phyloP scores from a whole-genome alignment of 2,888 invertebrate genomes.

The Metacarcinus magister region DNA sequence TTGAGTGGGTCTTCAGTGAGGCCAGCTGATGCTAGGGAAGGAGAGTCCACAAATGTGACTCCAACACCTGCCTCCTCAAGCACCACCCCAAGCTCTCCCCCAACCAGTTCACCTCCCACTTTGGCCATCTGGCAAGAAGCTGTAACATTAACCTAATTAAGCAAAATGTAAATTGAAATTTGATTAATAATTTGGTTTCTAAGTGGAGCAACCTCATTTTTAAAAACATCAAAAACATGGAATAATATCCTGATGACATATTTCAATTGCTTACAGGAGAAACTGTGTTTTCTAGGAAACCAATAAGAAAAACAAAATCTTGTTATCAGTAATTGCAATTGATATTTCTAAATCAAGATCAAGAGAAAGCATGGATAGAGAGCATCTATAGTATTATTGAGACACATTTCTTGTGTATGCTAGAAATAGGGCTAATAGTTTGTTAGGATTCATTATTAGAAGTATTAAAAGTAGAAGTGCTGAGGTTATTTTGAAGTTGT shows the following conservation, averaged over 20 bases:
- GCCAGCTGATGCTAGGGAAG: constrained; percentile 65
- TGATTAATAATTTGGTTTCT: background rate
- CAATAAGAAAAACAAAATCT: background rate
- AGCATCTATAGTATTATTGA: background rate
- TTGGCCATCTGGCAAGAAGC: constrained; percentile 73
- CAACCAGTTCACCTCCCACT: constrained; percentile 78
- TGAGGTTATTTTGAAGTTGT: too few species aligned
- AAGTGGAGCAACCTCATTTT: background rate
- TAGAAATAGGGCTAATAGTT: too few species aligned
- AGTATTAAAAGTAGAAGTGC: too few species aligned
- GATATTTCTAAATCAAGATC: background rate
- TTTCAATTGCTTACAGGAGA: background rate
- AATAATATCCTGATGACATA: background rate
- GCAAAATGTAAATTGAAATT: background rate
- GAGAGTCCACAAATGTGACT: constrained; percentile 73
- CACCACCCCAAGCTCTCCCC: constrained; percentile 76
- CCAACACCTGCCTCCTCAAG: constrained; percentile 73
- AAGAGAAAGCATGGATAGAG: background rate
- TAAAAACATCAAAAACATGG: background rate
- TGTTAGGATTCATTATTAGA: too few species aligned
- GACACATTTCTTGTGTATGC: background rate
- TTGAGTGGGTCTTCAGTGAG: constrained; percentile 77
- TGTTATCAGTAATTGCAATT: background rate
- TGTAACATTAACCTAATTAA: constrained; percentile 28
- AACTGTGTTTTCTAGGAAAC: background rate